Evolutionary conservation across 2,888 invertebrate genomes (phyloP).

Genomic region (Dasypogon diadema): DNA sequence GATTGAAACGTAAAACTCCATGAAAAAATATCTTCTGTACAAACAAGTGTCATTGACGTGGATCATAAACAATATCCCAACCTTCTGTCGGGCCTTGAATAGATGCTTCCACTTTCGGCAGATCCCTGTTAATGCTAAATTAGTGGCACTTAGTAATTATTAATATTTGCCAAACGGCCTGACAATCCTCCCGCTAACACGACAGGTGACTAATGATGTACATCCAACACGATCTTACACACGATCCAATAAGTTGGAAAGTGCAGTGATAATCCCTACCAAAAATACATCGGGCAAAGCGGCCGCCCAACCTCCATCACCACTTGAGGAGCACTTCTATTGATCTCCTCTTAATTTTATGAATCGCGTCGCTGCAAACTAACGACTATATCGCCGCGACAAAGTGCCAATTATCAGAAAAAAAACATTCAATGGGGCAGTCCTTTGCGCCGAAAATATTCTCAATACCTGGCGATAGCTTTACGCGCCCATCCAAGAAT

Average conservation of each 20-base stretch:
- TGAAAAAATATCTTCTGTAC: no score
- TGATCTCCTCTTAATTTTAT: constrained; percentile 15
- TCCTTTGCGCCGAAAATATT: constrained; percentile 46
- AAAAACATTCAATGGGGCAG: constrained; percentile 13
- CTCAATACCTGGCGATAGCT: constrained; percentile 24
- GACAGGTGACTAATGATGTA: constrained; percentile 30
- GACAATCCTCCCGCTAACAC: constrained; percentile 14
- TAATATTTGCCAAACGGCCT: constrained; percentile 14
- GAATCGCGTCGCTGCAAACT: constrained; percentile 8
- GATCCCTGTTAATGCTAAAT: not conserved
- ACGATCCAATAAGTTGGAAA: constrained; percentile 4
- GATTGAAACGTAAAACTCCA: no score
- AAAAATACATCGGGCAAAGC: not conserved
- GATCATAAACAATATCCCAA: no score
- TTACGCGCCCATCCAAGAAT: constrained; percentile 8
- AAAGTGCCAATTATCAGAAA: constrained; percentile 35
- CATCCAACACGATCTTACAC: constrained; percentile 13
- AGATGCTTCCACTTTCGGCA: no score
- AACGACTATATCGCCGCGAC: not conserved
- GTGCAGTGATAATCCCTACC: constrained; percentile 35
- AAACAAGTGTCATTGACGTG: no score
- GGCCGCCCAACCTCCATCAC: constrained; percentile 10
- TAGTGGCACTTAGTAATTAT: constrained; percentile 3
- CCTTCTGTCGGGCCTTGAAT: no score
- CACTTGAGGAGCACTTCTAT: no score